phyloP scores from a whole-genome alignment of 92 coral and sea anemone genomes.

The Epizoanthus illoricatus region DNA sequence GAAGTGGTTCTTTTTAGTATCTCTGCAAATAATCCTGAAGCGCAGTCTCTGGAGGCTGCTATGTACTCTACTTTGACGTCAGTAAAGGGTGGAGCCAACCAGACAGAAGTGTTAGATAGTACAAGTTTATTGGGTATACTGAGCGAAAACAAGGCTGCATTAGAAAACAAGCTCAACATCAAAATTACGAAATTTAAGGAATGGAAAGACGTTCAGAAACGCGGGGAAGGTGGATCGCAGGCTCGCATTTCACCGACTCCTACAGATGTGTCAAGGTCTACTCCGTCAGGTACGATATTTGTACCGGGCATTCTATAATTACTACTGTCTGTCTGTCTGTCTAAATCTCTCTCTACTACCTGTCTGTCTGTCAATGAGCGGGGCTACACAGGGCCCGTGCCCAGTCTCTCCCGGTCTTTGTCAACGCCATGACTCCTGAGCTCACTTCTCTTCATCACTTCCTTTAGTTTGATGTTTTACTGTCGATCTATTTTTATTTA shows the following conservation, averaged over 20 bases:
- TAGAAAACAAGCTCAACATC: slow-evolving; percentile 60
- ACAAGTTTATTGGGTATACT: slow-evolving; percentile 53
- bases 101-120: slow-evolving; percentile 59
- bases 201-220: slow-evolving; percentile 32
- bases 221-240: slow-evolving; percentile 2
- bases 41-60: slow-evolving; percentile 51
- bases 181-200: slow-evolving; percentile 57
- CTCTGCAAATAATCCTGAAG: slow-evolving; percentile 39
- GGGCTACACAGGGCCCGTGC: slow-evolving; percentile 13
- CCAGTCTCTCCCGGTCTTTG: neutral
- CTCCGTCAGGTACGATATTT: slow-evolving; percentile 42
- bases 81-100: slow-evolving; percentile 50
- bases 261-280: slow-evolving; percentile 16
- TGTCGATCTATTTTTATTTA: neutral
- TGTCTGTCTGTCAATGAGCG: slow-evolving; percentile 28
- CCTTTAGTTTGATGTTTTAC: neutral
- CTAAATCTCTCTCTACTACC: neutral
- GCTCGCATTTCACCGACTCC: slow-evolving; percentile 17
- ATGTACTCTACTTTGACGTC: slow-evolving; percentile 65
- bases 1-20: slow-evolving; percentile 66
- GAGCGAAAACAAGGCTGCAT: slow-evolving; percentile 47
- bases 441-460: slow-evolving; percentile 36
- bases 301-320: slow-evolving; percentile 31
- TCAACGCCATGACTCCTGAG: slow-evolving; percentile 11
- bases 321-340: neutral